Evolutionary conservation across 1,140 invertebrate species (phyloP).

Genomic region (Delia radicum): DNA sequence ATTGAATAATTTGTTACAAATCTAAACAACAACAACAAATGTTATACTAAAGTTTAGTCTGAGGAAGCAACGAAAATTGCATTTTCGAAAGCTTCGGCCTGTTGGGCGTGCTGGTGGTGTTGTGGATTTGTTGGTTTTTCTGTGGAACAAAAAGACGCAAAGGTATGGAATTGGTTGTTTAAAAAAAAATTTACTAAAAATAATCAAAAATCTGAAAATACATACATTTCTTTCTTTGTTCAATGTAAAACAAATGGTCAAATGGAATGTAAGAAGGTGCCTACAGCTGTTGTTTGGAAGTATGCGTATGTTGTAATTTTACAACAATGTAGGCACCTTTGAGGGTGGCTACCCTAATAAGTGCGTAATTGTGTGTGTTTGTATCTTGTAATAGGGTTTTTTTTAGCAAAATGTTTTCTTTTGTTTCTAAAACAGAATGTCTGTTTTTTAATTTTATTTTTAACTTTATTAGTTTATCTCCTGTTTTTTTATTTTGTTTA

Average conservation of each 20-base stretch:
- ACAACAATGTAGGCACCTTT: background rate
- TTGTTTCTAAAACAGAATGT: no score
- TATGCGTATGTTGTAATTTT: background rate
- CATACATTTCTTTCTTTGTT: background rate
- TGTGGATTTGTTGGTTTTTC: slow-evolving; percentile 39
- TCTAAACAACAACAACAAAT: background rate
- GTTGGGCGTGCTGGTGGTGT: slow-evolving; percentile 46
- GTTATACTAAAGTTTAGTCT: background rate
- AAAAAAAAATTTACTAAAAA: background rate
- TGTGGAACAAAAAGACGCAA: slow-evolving; percentile 54
- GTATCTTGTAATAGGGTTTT: background rate
- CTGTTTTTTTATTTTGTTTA: background rate
- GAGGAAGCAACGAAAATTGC: slow-evolving; percentile 43
- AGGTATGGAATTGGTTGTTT: slow-evolving; percentile 34
- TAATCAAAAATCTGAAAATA: background rate
- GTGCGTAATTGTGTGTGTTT: background rate
- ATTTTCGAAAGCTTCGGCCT: slow-evolving; percentile 53
- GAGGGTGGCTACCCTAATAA: background rate
- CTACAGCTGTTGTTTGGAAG: background rate
- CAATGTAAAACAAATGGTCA: background rate
- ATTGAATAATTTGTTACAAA: background rate
- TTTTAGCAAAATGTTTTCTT: no score
- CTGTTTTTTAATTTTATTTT: no score
- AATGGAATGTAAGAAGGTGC: no score
- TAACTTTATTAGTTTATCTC: background rate